Base-by-base conservation (phyloP, 2,113 vertebrate genomes). In the Nyctereutes procyonoides region DNA sequence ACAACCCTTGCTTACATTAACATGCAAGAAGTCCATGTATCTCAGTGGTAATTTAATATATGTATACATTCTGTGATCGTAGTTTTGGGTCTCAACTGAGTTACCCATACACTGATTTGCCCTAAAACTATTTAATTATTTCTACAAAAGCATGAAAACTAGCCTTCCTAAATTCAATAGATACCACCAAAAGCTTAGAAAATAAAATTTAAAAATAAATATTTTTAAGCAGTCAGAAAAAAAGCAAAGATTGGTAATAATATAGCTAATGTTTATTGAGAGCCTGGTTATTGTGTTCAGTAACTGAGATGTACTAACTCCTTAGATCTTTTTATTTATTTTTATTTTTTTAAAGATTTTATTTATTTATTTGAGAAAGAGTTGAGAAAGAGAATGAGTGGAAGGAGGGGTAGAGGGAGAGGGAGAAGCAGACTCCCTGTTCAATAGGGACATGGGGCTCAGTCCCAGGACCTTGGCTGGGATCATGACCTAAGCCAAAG, bases 41-140 rank as follows among this genome's bases (percentile, higher is more conserved):
- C 87, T 88, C 43, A 56, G 20, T 69, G 32, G 74, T 77, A 51
- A 77, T 77, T 77, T 30, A 77, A 77, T 51, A 51, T 77, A 77
- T 30, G 26, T 77, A 30, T 51, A 77, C 26, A 51, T 77, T 51
- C 15, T 30, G 43, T 22, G 14, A 73, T 80, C 11, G 8, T 73
- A 55, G 58, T 63, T 73, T 85, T 53, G 55, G 8, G 20, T 63
- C 95, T 85, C 24, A 92, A 60, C 0, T n/a, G 12, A n/a, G 38
- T 28, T 79, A 53, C 71, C 13, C 32, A 80, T 55, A 5, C 3
- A 35, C 9, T 6, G 8, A 63, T 53, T 94, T 63, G 13, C 81
- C 51, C 84, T n/a, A 71, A 55, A 19, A 48, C n/a, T 85, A 28
- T 69, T 93, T 51, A 90, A 73, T 88, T 88, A 69, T 86, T 93